Conservation (phyloP, 2,113 vertebrate genomes). For the Capreolus pygargus region DNA sequence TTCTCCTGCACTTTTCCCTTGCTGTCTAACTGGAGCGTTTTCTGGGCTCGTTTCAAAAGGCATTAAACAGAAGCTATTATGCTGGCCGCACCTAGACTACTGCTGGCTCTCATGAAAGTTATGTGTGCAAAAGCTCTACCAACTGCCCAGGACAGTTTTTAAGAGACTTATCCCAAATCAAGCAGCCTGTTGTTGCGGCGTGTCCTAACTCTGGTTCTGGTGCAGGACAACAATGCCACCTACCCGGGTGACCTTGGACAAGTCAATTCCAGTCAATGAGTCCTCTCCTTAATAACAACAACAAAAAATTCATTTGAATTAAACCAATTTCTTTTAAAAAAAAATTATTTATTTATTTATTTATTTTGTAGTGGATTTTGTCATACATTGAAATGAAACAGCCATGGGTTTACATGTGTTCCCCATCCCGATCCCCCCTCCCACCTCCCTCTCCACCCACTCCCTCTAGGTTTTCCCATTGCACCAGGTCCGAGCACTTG, state of each 20-base stretch:
- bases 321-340: neutral
- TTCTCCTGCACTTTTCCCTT: conserved; percentile 43
- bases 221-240: neutral
- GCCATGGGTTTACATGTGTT: no score
- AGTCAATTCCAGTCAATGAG: neutral
- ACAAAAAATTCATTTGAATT: neutral
- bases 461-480: no score
- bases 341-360: no score
- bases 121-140: neutral
- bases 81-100: neutral
- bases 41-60: conserved; percentile 46
- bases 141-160: fast-evolving
- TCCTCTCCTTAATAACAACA: neutral
- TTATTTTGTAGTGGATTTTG: no score
- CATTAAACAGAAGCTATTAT: conserved; percentile 27
- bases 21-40: conserved; percentile 22
- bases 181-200: neutral
- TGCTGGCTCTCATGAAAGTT: neutral
- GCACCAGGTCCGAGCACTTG: no score
- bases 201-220: neutral
- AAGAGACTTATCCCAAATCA: neutral
- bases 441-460: no score
- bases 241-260: neutral
- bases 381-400: no score
- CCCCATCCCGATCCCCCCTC: no score